A percentile compares a stretch with the other conserved stretches of the same genome.
Conservation (phyloP, 92 coral and sea anemone genomes). For the Bergia puertoricense region DNA sequence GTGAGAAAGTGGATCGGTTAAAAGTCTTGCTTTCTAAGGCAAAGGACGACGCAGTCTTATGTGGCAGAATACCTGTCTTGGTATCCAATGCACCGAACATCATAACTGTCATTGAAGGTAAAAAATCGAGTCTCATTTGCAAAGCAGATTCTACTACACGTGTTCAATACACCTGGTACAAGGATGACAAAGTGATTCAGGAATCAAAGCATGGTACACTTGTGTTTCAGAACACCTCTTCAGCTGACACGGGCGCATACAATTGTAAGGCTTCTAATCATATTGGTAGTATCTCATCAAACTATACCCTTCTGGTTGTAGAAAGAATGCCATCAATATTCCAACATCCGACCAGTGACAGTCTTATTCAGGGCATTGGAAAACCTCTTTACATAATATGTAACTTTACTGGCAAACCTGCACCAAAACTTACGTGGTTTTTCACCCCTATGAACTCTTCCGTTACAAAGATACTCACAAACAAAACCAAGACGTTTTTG, state of each 20-base stretch:
- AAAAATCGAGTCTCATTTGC: constrained; percentile 39
- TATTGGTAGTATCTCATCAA: constrained; percentile 60
- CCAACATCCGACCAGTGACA: constrained; percentile 48
- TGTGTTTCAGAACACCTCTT: constrained; percentile 28
- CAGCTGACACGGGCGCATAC: constrained; percentile 56
- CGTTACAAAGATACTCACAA: constrained; percentile 20
- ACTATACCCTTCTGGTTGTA: constrained; percentile 58
- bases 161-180: constrained; percentile 58
- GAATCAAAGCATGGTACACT: constrained; percentile 52
- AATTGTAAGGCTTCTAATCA: constrained; percentile 60
- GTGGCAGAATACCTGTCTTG: constrained; percentile 58
- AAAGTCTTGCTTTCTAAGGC: constrained; percentile 41
- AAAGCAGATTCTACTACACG: constrained; percentile 50
- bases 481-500: constrained; percentile 51
- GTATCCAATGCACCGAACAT: constrained; percentile 26
- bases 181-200: constrained; percentile 44
- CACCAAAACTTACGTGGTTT: constrained; percentile 63
- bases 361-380: constrained; percentile 30
- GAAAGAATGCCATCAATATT: constrained; percentile 58
- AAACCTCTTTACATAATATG: constrained; percentile 51
- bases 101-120: constrained; percentile 40
- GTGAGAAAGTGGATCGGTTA: constrained; percentile 16
- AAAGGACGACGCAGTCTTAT: constrained; percentile 54
- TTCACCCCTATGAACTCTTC: constrained; percentile 41
- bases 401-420: constrained; percentile 65